Base-by-base conservation (phyloP, 1,140 invertebrate species). In the Papilio aristodemus region DNA sequence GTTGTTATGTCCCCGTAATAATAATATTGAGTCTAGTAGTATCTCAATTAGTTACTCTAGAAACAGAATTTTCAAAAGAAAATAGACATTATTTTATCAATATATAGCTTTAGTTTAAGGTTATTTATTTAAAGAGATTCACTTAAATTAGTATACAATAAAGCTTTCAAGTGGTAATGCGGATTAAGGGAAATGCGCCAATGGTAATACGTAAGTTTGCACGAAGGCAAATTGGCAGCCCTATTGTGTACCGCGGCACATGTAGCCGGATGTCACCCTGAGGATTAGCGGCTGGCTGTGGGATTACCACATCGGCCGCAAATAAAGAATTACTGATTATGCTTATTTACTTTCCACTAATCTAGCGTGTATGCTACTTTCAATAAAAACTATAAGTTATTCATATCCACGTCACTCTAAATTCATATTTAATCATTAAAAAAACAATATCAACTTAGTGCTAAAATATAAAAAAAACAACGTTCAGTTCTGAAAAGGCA, bases 241-340 rank as follows among this genome's bases (percentile, higher is more conserved):
- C 85, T 90, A 81, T 57, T 62, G 54, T 71, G 57, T 73, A 76
- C 74, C 79, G 71, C 79, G 70, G 74, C 86, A 78, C 75, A 75
- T 80, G 84, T 85, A 84, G 84, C 85, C 83, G 86, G 83, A 88
- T 85, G 85, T 87, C 89, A 90, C 87, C 87, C 86, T 82, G 84
- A 84, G 90, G 90, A 92, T 92, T 92, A 92, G 87, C 82, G 78
- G 76, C 85, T 83, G 87, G 84, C 87, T 86, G 85, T 86, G 84
- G 88, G 90, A 92, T 92, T 92, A 92, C 89, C 84, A 87, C 84
- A 86, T 85, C 83, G 83, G 81, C 85, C 87, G 79, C 87, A 91
- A 92, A 92, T 91, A 86, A 91, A 91, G 87, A 92, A 92, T 91
- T 87, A 91, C 86, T 86, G 81, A 88, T 89, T 87, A 86, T 77